Percentiles rank a stretch among this genome's conserved stretches.
Evolutionary conservation across 2,888 invertebrate species (phyloP).

Genomic region (Muscina levida): DNA sequence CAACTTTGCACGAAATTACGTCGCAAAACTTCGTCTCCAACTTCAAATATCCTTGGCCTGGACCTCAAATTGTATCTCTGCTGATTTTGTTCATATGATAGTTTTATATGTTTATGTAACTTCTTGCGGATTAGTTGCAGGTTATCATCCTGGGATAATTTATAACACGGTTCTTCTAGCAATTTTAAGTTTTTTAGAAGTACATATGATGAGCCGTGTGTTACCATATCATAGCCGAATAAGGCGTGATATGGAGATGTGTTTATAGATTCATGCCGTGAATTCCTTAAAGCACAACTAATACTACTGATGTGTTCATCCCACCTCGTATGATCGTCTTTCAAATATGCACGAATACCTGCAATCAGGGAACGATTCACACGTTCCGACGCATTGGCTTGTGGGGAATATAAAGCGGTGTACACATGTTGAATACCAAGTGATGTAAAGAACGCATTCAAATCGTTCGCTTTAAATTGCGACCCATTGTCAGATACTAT

Average conservation of each 20-base stretch:
- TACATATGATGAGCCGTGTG: too few species aligned
- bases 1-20: too few species aligned
- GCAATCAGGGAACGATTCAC: constrained; percentile 71
- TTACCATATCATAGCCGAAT: neutral
- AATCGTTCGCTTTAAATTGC: constrained; percentile 64
- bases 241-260: neutral
- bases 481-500: constrained; percentile 22
- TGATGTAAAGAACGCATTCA: constrained; percentile 49
- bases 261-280: neutral
- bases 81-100: too few species aligned
- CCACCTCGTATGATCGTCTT: constrained; percentile 54
- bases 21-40: too few species aligned
- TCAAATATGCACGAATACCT: constrained; percentile 65
- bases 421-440: constrained; percentile 61
- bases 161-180: too few species aligned
- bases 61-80: too few species aligned
- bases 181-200: too few species aligned
- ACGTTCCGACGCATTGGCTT: constrained; percentile 73
- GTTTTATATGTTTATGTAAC: too few species aligned
- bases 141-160: too few species aligned
- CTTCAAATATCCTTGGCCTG: too few species aligned
- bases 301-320: constrained; percentile 13
- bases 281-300: neutral
- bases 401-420: constrained; percentile 71
- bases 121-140: too few species aligned